phyloP scores from a whole-genome alignment of 2,113 vertebrate species.

The Poeciliopsis retropinna region DNA sequence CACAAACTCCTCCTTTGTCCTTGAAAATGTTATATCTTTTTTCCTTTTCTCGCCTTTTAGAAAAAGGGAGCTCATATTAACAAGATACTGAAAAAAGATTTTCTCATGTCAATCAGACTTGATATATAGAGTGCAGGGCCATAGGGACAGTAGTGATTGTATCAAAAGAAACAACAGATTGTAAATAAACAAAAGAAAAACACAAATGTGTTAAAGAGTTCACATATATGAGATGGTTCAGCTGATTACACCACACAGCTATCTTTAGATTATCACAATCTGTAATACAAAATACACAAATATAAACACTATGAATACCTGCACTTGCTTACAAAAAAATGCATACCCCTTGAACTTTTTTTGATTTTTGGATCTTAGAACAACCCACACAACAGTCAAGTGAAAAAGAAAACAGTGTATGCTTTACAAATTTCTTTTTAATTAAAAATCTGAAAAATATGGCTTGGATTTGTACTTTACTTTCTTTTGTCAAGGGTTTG shows the following conservation, averaged over 20 bases:
- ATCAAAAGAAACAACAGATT: constrained; percentile 10
- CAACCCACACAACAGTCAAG: background rate
- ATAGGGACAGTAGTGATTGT: constrained; percentile 21
- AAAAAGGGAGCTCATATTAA: constrained; percentile 67
- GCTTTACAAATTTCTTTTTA: background rate
- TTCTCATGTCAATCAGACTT: constrained; percentile 57
- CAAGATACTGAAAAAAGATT: constrained; percentile 33
- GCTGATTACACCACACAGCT: constrained; percentile 19
- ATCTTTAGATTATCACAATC: constrained; percentile 41
- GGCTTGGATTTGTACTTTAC: background rate
- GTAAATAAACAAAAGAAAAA: constrained; percentile 10
- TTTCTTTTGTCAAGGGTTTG: background rate
- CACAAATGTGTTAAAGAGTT: constrained; percentile 17
- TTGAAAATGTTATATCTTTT: constrained; percentile 78
- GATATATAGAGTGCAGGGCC: constrained; percentile 38
- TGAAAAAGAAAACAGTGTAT: background rate
- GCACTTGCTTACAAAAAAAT: background rate
- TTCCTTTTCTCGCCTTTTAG: constrained; percentile 44
- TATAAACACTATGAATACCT: background rate
- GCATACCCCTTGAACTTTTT: background rate
- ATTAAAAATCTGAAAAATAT: background rate
- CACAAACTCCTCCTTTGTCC: constrained; percentile 88
- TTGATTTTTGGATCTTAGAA: background rate
- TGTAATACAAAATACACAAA: background rate
- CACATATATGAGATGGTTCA: constrained; percentile 8